Base-by-base conservation (phyloP, 2,113 vertebrate genomes). In the Phrynocephalus versicolor region DNA sequence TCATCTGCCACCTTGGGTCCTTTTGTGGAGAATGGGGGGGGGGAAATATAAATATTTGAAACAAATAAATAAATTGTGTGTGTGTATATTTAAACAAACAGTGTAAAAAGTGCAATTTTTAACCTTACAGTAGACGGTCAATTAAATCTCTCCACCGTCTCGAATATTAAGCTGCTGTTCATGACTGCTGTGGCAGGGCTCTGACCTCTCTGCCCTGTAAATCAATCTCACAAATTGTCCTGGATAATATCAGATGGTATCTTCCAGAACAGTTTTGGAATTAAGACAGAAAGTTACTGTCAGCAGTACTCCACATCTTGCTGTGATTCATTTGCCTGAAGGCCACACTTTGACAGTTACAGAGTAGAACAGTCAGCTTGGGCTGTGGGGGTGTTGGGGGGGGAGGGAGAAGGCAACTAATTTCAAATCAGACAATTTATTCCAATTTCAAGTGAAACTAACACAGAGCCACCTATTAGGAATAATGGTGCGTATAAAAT, bases 321-420 rank as follows among this genome's bases (percentile, higher is more conserved):
- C n/a, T 92, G 30, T 84, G 75, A 85, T 88, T 91, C 86, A 89
- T 91, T 94, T 86, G 80, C 60, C 85, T 88, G 77, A 91, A 85
- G 88, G 70, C 78, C 86, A 85, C 86, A 8, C 15, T 89, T 88
- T 91, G 81, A 85, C 80, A 86, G 79, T 27, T 80, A 87, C 25
- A 89, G 72, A 89, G 64, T 81, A 58, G 58, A 92, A 83, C 6
- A 78, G 14, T 62, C 62, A 90, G 9, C 13, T 85, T 70, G 45
- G 45, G 45, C 45, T 51, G 45, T 5, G 45, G 10, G 45, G 45
- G 45, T 51, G 45, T 14, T 58, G 71, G 33, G 67, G 88, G 84
- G 10, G 81, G 30, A 13, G 81, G 23, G 19, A 30, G 83, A 84
- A 81, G 2, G 2, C 72, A 71, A 19, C 0, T 0, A 16, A 58